Conservation (phyloP, 64 coral and sea anemone species). For the Montipora efflorescens region DNA sequence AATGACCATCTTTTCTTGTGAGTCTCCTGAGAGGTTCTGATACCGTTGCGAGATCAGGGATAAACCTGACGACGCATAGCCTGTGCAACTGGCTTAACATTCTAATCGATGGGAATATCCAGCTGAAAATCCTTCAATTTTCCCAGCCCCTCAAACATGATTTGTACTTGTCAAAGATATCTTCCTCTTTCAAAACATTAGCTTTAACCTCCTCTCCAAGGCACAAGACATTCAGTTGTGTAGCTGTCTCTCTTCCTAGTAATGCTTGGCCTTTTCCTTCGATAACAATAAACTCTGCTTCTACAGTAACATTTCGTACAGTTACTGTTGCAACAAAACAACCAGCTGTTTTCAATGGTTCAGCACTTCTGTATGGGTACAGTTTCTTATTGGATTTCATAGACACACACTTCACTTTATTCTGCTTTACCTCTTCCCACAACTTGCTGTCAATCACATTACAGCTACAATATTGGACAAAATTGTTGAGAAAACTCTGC, state of each 20-base stretch:
- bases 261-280: conserved; percentile 31
- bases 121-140: conserved; percentile 46
- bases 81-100: conserved; percentile 33
- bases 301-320: conserved; percentile 18
- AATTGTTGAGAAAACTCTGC: no score
- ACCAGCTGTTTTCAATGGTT: conserved; percentile 48
- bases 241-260: conserved; percentile 33
- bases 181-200: conserved; percentile 17
- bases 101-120: conserved; percentile 17
- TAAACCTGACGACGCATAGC: conserved; percentile 15
- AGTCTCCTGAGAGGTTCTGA: conserved; percentile 37
- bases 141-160: conserved; percentile 42
- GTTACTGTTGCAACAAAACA: conserved; percentile 22
- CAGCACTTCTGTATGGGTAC: conserved; percentile 22
- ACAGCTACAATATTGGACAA: no score
- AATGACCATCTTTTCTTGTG: conserved; percentile 43
- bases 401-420: no score
- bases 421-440: no score
- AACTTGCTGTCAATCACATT: no score
- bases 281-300: conserved; percentile 47
- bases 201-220: background rate
- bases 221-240: background rate
- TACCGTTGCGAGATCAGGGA: conserved; percentile 34
- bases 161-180: conserved; percentile 39
- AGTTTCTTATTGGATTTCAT: background rate